Percentiles rank a stretch among this genome's conserved stretches.
These are phyloP conservation scores for Eumeta japonica DNA, from an alignment of 1,140 invertebrate genomes.

Conservation along the genomic window DNA sequence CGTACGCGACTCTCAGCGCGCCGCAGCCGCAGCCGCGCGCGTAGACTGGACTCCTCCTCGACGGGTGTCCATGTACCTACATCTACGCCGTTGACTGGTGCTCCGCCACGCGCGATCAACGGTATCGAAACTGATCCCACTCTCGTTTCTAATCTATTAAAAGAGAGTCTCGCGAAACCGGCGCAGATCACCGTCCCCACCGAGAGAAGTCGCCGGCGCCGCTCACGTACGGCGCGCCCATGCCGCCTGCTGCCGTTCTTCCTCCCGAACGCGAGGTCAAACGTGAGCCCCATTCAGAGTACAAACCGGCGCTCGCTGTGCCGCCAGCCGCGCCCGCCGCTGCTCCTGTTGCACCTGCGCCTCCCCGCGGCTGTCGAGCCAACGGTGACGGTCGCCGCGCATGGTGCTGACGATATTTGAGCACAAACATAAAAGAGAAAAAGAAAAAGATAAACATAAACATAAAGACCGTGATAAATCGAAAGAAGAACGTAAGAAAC, in stretches of 20 bases:
- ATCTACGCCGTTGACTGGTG: conserved; percentile 31
- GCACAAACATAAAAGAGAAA: conserved; percentile 49
- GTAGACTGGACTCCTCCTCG: conserved; percentile 25
- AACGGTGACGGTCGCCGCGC: conserved; percentile 10
- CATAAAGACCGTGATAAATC: conserved; percentile 53
- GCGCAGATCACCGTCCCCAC: conserved; percentile 37
- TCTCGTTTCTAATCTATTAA: conserved; percentile 48
- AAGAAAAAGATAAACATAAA: conserved; percentile 57
- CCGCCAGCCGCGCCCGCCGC: background rate
- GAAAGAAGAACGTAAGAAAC: conserved; percentile 49
- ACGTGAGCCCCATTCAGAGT: too few species aligned
- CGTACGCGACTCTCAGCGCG: conserved; percentile 34
- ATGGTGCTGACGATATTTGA: conserved; percentile 21
- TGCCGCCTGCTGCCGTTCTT: conserved; percentile 7
- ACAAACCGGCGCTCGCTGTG: background rate
- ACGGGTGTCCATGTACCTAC: conserved; percentile 20
- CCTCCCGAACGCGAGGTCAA: conserved; percentile 11
- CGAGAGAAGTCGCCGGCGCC: conserved; percentile 35
- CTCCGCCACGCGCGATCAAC: conserved; percentile 32
- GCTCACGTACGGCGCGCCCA: conserved; percentile 11
- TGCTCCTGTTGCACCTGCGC: conserved; percentile 7
- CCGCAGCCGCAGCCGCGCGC: too few species aligned
- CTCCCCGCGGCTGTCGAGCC: too few species aligned
- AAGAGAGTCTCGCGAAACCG: conserved; percentile 47
- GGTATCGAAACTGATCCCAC: conserved; percentile 52